A percentile compares a stretch with the other conserved stretches of the same genome.
These are phyloP conservation scores for Erythrolamprus reginae DNA, from an alignment of 2,113 vertebrate species.

Conservation along the genomic window DNA sequence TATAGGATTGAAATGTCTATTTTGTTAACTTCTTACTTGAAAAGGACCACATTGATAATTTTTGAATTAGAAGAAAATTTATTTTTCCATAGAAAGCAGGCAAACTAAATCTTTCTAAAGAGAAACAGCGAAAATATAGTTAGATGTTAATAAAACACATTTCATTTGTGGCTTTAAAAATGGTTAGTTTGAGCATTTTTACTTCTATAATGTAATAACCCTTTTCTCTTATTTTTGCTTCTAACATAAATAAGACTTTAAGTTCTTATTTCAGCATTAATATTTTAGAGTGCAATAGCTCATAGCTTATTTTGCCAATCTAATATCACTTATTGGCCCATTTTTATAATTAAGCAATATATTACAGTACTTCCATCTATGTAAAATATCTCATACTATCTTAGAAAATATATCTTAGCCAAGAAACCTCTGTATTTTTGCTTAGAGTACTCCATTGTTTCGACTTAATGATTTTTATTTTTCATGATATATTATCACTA, in stretches of 20 bases:
- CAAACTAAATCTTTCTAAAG: background rate
- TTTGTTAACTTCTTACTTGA: background rate
- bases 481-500: background rate
- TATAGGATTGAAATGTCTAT: background rate
- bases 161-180: background rate
- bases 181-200: background rate
- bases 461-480: background rate
- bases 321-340: background rate
- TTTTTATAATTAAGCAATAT: background rate
- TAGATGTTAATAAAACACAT: background rate
- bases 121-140: background rate
- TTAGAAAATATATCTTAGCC: background rate
- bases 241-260: background rate
- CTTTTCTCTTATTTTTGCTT: background rate
- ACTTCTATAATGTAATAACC: background rate
- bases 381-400: background rate
- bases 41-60: background rate
- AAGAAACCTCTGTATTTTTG: background rate
- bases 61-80: background rate
- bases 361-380: background rate
- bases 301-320: background rate
- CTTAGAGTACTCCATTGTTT: background rate
- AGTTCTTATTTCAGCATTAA: background rate
- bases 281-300: background rate
- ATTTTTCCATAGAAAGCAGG: background rate